Conservation (phyloP, 53 echinoderm and acorn worm genomes). For the Mesocentrotus franciscanus region DNA sequence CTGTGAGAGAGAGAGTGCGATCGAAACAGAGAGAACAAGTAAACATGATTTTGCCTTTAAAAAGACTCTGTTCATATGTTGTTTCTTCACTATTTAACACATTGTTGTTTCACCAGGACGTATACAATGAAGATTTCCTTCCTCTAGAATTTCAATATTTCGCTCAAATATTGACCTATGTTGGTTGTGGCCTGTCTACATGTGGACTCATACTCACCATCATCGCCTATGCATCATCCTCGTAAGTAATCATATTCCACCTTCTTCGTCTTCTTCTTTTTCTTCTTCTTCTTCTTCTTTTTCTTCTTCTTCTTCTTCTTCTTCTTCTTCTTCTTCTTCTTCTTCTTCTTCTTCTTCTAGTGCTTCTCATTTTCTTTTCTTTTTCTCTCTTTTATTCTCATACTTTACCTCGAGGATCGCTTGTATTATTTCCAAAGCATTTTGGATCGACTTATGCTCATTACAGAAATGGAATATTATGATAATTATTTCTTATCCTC, state of each 20-base stretch:
- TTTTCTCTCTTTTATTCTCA: background rate
- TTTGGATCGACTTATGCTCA: background rate
- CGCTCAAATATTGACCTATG: slow-evolving; percentile 40
- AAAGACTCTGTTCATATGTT: too few relatives aligned
- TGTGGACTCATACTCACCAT: slow-evolving; percentile 54
- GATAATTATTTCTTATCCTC: background rate
- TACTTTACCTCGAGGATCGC: too few relatives aligned
- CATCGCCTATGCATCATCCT: slow-evolving; percentile 39
- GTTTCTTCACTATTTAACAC: background rate
- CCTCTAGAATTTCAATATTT: slow-evolving; percentile 26
- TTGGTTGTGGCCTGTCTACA: slow-evolving; percentile 51
- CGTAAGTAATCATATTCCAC: slow-evolving; percentile 34
- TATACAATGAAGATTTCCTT: slow-evolving; percentile 7
- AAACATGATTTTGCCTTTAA: too few relatives aligned
- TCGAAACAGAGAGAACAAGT: too few relatives aligned
- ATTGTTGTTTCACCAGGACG: background rate
- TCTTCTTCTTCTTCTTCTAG: background rate
- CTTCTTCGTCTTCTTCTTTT: background rate
- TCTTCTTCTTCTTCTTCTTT: background rate
- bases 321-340: background rate
- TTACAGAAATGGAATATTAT: background rate
- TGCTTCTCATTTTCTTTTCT: background rate
- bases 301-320: background rate
- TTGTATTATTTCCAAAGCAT: background rate
- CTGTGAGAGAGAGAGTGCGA: too few relatives aligned